Percentiles rank a stretch among this genome's conserved stretches.
These are phyloP conservation scores for Lasioglossum villosulum DNA, from an alignment of 2,888 invertebrate species.

Conservation along the genomic window DNA sequence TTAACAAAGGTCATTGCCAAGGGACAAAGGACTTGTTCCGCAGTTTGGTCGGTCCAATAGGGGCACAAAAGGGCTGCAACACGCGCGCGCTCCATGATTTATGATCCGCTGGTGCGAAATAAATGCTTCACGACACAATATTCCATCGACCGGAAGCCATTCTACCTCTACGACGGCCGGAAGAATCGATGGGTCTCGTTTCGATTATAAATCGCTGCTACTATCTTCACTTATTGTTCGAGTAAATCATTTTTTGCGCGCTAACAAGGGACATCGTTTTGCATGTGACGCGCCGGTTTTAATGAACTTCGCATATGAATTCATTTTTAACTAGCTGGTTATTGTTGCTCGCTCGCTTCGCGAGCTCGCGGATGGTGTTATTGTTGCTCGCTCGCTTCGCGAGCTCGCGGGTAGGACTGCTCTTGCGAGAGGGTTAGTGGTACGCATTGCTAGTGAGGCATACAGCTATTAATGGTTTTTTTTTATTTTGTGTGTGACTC, in stretches of 20 bases:
- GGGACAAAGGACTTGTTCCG: conserved; percentile 16
- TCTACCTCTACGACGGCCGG: not conserved
- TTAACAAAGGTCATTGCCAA: conserved; percentile 41
- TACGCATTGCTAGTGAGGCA: too few species aligned
- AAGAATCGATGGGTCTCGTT: conserved; percentile 34
- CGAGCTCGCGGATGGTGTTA: too few species aligned
- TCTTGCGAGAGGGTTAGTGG: too few species aligned
- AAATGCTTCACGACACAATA: conserved; percentile 51
- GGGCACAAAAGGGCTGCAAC: conserved; percentile 36
- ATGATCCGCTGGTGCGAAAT: conserved; percentile 45
- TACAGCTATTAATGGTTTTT: too few species aligned
- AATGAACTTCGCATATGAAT: not conserved
- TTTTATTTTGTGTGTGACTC: too few species aligned
- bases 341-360: too few species aligned
- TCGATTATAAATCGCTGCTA: conserved; percentile 23
- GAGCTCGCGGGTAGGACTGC: too few species aligned
- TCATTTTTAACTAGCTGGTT: too few species aligned
- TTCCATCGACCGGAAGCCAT: conserved; percentile 18
- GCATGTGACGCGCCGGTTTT: not conserved
- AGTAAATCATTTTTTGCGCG: not conserved
- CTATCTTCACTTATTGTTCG: conserved; percentile 3
- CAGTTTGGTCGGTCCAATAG: conserved; percentile 2
- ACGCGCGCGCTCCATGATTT: conserved; percentile 33
- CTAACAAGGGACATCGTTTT: not conserved
- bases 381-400: too few species aligned